These are phyloP conservation scores for Piscicola geometra DNA, from an alignment of 2,888 invertebrate genomes.

Conservation along the genomic window DNA sequence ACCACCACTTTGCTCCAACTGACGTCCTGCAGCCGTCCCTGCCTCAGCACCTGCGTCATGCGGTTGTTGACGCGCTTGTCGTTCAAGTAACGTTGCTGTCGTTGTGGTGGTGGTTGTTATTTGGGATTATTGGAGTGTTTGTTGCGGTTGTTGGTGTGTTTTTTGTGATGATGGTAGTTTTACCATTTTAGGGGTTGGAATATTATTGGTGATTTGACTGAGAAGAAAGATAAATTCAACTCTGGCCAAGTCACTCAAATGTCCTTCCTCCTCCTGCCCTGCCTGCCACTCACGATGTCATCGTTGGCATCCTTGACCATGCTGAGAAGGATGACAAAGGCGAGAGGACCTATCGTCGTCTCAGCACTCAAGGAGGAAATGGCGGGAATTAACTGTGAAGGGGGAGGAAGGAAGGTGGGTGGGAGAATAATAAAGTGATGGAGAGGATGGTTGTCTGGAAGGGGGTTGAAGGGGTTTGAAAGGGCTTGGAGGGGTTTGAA, in stretches of 20 bases:
- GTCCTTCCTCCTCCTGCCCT: not conserved
- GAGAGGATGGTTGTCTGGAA: not conserved
- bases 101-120: not conserved
- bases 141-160: not conserved
- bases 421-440: not conserved
- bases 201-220: too few relatives aligned
- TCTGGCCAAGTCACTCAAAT: too few relatives aligned
- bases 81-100: slow-evolving; percentile 92
- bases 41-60: slow-evolving; percentile 69
- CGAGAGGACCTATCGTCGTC: slow-evolving; percentile 90
- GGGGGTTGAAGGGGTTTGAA: too few relatives aligned
- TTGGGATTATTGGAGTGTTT: not conserved
- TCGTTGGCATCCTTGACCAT: slow-evolving; percentile 58
- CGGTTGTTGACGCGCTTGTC: slow-evolving; percentile 97
- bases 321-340: slow-evolving; percentile 86
- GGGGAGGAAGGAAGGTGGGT: slow-evolving; percentile 62
- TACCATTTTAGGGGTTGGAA: too few relatives aligned
- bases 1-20: slow-evolving; percentile 75
- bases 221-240: too few relatives aligned
- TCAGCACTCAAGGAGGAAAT: slow-evolving; percentile 94
- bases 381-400: slow-evolving; percentile 81
- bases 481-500: too few relatives aligned
- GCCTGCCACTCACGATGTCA: slow-evolving; percentile 40
- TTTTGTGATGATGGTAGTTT: too few relatives aligned
- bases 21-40: slow-evolving; percentile 34